phyloP scores from a whole-genome alignment of 2,888 invertebrate genomes.

The Octonoba sinensis region DNA sequence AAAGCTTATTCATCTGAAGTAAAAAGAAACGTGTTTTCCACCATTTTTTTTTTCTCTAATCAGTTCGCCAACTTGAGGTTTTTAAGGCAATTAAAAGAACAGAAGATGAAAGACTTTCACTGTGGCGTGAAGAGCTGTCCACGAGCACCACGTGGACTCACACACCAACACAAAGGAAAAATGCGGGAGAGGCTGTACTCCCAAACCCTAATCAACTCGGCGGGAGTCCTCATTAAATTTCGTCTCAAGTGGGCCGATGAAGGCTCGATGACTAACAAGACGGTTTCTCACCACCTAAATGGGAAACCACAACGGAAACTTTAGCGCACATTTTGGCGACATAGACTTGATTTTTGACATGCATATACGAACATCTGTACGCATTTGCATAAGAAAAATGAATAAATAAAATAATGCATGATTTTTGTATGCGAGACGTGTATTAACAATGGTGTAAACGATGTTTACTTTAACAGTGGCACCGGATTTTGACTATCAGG shows the following conservation, averaged over 20 bases:
- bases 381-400: too few species aligned
- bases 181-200: slow-evolving; percentile 9
- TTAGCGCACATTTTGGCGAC: slow-evolving; percentile 47
- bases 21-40: slow-evolving; percentile 11
- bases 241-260: slow-evolving; percentile 62
- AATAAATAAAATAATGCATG: too few species aligned
- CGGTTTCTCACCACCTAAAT: slow-evolving; percentile 23
- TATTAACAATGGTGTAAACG: too few species aligned
- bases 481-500: too few species aligned
- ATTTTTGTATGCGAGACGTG: too few species aligned
- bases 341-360: too few species aligned
- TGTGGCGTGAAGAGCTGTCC: slow-evolving; percentile 7
- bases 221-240: slow-evolving; percentile 60
- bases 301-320: slow-evolving; percentile 26
- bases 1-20: slow-evolving; percentile 2
- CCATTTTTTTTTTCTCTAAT: not conserved
- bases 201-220: slow-evolving; percentile 48
- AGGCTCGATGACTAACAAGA: slow-evolving; percentile 60
- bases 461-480: too few species aligned
- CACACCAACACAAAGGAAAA: slow-evolving; percentile 39
- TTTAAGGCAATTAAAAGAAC: slow-evolving; percentile 12
- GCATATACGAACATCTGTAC: too few species aligned
- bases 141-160: slow-evolving; percentile 31
- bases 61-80: too few species aligned
- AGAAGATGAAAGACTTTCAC: slow-evolving; percentile 3